Evolutionary conservation across 1,140 invertebrate genomes (phyloP).

Genomic region (Pseudomyrmex cubaensis): DNA sequence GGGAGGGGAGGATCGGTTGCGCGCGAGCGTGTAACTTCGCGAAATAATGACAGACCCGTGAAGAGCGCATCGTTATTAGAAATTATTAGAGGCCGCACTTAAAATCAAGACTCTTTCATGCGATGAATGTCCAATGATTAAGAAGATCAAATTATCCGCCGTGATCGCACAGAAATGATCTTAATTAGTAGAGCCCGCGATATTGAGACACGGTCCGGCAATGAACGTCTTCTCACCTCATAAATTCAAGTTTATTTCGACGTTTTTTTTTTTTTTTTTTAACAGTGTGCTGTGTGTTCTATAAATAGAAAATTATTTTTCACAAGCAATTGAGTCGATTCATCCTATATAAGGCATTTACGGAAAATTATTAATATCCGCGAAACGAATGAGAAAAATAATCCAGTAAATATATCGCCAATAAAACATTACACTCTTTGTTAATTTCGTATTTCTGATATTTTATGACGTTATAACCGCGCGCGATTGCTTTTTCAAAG

Average conservation of each 20-base stretch:
- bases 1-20: slow-evolving; percentile 66
- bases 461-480: slow-evolving; percentile 3
- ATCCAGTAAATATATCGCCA: slow-evolving; percentile 14
- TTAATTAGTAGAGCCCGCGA: slow-evolving; percentile 79
- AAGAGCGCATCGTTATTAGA: slow-evolving; percentile 81
- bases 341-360: slow-evolving; percentile 29
- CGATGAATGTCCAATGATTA: slow-evolving; percentile 84
- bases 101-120: slow-evolving; percentile 85
- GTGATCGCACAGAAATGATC: slow-evolving; percentile 78
- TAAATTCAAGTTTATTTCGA: slow-evolving; percentile 55
- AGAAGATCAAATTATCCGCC: slow-evolving; percentile 81
- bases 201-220: slow-evolving; percentile 53
- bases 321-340: slow-evolving; percentile 42
- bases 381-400: slow-evolving; percentile 37
- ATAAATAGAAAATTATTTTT: slow-evolving; percentile 52
- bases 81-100: slow-evolving; percentile 84
- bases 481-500: slow-evolving; percentile 23
- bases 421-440: not conserved
- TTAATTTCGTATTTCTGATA: slow-evolving; percentile 25
- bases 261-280: too few species aligned
- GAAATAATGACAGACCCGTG: slow-evolving; percentile 80
- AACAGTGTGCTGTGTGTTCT: too few species aligned
- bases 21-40: slow-evolving; percentile 65
- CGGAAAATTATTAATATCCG: slow-evolving; percentile 26
- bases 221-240: slow-evolving; percentile 64